Conservation (phyloP, 2,797 vertebrate species). For the Phalloptychus januarius region DNA sequence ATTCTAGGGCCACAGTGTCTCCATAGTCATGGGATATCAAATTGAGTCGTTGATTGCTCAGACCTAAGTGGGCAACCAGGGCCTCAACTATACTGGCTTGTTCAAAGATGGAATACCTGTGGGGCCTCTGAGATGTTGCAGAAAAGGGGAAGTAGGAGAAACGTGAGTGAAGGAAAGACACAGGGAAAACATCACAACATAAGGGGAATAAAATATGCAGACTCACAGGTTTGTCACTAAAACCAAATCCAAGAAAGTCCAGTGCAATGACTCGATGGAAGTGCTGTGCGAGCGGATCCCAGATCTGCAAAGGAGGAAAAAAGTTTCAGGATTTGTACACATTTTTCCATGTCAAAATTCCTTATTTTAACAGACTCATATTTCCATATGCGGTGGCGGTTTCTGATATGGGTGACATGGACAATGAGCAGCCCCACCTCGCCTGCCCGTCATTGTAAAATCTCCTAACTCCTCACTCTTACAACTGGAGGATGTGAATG, state of each 20-base stretch:
- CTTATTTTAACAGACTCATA: not conserved
- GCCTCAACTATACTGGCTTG: constrained; percentile 93
- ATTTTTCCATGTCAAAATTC: not conserved
- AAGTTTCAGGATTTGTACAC: not conserved
- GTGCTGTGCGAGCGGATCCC: constrained; percentile 90
- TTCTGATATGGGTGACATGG: no score
- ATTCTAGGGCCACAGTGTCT: constrained; percentile 93
- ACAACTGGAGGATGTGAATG: no score
- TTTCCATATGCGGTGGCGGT: no score
- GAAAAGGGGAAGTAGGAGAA: not conserved
- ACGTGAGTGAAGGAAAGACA: not conserved
- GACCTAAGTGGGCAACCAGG: constrained; percentile 84
- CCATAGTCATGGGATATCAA: constrained; percentile 94
- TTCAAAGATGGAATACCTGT: constrained; percentile 95
- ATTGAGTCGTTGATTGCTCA: constrained; percentile 86
- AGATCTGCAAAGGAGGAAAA: constrained; percentile 80
- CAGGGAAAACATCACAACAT: not conserved
- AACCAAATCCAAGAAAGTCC: constrained; percentile 96
- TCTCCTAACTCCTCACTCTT: no score
- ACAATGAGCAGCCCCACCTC: no score
- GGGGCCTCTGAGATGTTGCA: constrained; percentile 81
- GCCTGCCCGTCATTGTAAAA: no score
- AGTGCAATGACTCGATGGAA: constrained; percentile 92
- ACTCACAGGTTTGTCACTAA: constrained; percentile 96
- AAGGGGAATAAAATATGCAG: not conserved